phyloP scores from a whole-genome alignment of 2,888 invertebrate genomes.

The Cerastis rubricosa region DNA sequence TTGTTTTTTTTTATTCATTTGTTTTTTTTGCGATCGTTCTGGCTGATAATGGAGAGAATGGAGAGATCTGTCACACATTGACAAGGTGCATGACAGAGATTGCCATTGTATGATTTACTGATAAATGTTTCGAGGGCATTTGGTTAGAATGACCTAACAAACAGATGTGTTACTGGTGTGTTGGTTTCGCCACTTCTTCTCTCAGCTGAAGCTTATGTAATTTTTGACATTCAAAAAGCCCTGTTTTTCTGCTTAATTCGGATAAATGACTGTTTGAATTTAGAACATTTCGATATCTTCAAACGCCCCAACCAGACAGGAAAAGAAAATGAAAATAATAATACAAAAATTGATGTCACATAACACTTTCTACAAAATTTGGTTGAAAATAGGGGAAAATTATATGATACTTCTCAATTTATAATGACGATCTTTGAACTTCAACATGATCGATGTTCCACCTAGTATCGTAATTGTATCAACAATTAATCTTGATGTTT shows the following conservation, averaged over 20 bases:
- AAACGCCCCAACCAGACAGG: neutral
- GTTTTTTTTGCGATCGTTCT: slow-evolving; percentile 13
- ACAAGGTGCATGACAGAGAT: slow-evolving; percentile 5
- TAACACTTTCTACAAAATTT: neutral
- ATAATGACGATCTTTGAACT: neutral
- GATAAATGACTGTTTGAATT: neutral
- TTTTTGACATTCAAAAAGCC: neutral
- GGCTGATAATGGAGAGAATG: slow-evolving; percentile 24
- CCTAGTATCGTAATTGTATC: slow-evolving; percentile 1
- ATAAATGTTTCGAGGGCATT: neutral
- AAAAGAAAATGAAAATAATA: neutral
- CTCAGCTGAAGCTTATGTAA: neutral
- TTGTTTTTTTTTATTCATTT: slow-evolving; percentile 17
- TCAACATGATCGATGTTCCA: neutral
- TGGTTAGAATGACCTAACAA: neutral
- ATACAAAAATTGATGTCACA: neutral
- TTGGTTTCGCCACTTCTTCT: neutral
- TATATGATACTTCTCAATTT: neutral
- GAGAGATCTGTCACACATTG: slow-evolving; percentile 12
- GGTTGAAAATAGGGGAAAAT: neutral
- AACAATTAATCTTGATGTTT: neutral
- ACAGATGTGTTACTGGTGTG: neutral
- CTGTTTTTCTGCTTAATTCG: no score
- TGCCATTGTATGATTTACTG: slow-evolving; percentile 9
- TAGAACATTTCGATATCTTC: neutral